A percentile compares a stretch with the other conserved stretches of the same genome.
These are phyloP conservation scores for Cheilosia vulpina DNA, from an alignment of 2,888 invertebrate genomes.

Conservation along the genomic window DNA sequence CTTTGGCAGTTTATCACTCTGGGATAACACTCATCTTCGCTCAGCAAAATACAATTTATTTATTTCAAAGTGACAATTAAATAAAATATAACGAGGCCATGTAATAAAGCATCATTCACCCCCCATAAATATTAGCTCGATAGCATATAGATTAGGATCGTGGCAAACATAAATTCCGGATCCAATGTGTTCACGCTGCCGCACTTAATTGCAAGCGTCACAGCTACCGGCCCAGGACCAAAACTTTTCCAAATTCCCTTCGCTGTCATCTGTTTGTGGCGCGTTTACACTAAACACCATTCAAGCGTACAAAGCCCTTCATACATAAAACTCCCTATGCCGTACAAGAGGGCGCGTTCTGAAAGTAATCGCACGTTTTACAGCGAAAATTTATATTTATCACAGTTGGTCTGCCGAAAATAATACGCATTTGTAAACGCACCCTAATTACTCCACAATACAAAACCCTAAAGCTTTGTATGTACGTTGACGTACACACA, in stretches of 20 bases:
- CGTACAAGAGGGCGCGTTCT: constrained; percentile 10
- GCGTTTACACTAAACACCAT: neutral
- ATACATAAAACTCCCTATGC: neutral
- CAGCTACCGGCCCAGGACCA: constrained; percentile 19
- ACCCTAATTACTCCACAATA: constrained; percentile 74
- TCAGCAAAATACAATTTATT: constrained; percentile 37
- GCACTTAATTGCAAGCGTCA: constrained; percentile 61
- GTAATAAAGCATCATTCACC: constrained; percentile 52
- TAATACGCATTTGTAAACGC: constrained; percentile 75
- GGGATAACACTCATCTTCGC: constrained; percentile 14
- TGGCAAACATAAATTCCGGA: constrained; percentile 55
- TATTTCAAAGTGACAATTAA: constrained; percentile 52
- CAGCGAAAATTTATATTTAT: constrained; percentile 74
- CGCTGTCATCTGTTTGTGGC: constrained; percentile 9
- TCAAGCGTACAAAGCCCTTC: neutral
- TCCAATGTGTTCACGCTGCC: constrained; percentile 59
- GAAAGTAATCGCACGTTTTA: constrained; percentile 65
- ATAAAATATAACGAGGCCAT: constrained; percentile 60
- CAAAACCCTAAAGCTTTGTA: constrained; percentile 52
- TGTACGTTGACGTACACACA: constrained; percentile 11
- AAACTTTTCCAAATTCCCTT: constrained; percentile 39
- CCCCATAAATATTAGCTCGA: constrained; percentile 59
- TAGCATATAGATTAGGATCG: constrained; percentile 66
- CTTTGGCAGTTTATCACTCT: constrained; percentile 4
- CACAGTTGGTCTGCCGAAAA: constrained; percentile 64